phyloP scores from a whole-genome alignment of 1,140 invertebrate species.

The Camponotus floridanus region DNA sequence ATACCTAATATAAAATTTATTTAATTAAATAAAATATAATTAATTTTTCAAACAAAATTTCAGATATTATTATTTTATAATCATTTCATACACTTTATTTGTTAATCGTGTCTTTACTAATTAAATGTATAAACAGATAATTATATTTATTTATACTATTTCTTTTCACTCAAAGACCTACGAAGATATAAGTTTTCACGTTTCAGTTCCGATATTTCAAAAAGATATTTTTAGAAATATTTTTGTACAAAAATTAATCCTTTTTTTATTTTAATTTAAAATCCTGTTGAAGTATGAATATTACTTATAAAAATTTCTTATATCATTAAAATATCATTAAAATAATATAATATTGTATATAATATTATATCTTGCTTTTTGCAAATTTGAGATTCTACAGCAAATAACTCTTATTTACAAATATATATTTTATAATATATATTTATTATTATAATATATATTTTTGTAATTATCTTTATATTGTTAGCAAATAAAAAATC shows the following conservation, averaged over 20 bases:
- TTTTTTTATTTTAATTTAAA: constrained; percentile 5
- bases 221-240: constrained; percentile 20
- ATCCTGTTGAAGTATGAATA: background rate
- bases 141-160: background rate
- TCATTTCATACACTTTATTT: background rate
- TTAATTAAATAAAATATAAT: no score
- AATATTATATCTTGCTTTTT: background rate
- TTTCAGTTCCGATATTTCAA: constrained; percentile 10
- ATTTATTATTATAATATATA: no score
- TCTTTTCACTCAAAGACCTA: background rate
- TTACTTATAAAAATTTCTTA: background rate
- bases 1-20: no score
- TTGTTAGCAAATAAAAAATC: background rate
- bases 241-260: background rate
- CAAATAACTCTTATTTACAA: background rate
- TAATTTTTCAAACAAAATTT: no score
- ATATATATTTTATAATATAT: no score
- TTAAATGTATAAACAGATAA: background rate
- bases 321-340: constrained; percentile 18
- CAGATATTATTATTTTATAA: background rate
- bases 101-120: background rate
- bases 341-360: no score
- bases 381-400: background rate
- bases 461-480: background rate
- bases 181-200: background rate